These are phyloP conservation scores for Trichoplusia ni DNA, from an alignment of 1,140 invertebrate species.

Conservation along the genomic window DNA sequence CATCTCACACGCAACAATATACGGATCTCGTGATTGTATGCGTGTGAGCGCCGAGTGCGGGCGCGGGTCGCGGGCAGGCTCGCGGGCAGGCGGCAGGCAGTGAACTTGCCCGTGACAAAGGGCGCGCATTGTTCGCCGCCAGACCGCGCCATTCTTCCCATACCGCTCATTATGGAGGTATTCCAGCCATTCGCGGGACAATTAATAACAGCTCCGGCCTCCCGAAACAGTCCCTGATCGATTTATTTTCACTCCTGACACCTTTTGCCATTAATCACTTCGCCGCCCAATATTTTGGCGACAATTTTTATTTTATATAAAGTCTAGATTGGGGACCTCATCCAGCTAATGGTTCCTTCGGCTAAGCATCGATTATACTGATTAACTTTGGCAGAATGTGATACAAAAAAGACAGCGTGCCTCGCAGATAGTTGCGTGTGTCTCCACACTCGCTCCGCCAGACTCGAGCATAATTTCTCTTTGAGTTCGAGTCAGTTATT, in stretches of 20 bases:
- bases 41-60: background rate
- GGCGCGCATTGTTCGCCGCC: slow-evolving; percentile 17
- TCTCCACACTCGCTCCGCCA: background rate
- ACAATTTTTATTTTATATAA: slow-evolving; percentile 16
- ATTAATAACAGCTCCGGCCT: slow-evolving; percentile 23
- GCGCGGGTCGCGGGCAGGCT: background rate
- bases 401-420: background rate
- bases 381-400: background rate
- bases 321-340: background rate
- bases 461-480: background rate
- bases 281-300: slow-evolving; percentile 22
- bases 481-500: background rate
- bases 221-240: slow-evolving; percentile 26
- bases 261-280: slow-evolving; percentile 26
- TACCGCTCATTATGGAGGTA: slow-evolving; percentile 27
- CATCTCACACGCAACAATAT: slow-evolving; percentile 6
- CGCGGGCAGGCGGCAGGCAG: background rate
- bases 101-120: slow-evolving; percentile 22
- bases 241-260: slow-evolving; percentile 30
- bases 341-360: background rate
- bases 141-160: slow-evolving; percentile 30
- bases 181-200: slow-evolving; percentile 19
- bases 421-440: background rate
- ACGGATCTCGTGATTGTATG: background rate
- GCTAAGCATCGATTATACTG: slow-evolving; percentile 5